Conservation (phyloP, 2,113 vertebrate genomes). For the Amphiprion percula region DNA sequence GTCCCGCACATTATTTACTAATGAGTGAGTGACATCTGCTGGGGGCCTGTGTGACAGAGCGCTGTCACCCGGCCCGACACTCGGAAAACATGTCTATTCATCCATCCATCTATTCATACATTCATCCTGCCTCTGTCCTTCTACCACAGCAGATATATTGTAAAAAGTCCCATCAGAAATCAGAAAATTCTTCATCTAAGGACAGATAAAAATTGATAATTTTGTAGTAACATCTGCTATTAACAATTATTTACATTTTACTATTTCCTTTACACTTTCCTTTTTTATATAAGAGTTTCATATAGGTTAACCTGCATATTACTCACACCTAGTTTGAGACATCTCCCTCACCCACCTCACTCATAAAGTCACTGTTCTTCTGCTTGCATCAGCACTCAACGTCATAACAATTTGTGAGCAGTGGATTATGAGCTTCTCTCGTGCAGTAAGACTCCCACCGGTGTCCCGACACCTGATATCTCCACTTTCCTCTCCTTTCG, state of each 20-base stretch:
- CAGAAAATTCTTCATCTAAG: neutral
- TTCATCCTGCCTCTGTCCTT: slow-evolving; percentile 1
- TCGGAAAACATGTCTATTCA: slow-evolving; percentile 35
- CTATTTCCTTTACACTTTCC: neutral
- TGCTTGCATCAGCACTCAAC: slow-evolving; percentile 75
- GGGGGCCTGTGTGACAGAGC: slow-evolving; percentile 77
- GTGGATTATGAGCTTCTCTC: slow-evolving; percentile 79
- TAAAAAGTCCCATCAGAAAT: neutral
- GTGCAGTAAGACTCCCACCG: slow-evolving; percentile 60
- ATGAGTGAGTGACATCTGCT: slow-evolving; percentile 86
- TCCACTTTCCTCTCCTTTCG: slow-evolving; percentile 42
- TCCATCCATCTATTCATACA: slow-evolving; percentile 28
- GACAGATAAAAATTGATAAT: neutral
- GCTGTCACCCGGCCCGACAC: slow-evolving; percentile 51
- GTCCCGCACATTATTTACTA: slow-evolving; percentile 73
- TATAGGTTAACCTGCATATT: slow-evolving; percentile 37
- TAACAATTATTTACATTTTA: neutral
- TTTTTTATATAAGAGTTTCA: neutral
- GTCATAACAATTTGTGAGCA: slow-evolving; percentile 80
- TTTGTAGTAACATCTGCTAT: no score
- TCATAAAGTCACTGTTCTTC: slow-evolving; percentile 67
- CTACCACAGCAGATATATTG: neutral
- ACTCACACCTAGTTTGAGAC: slow-evolving; percentile 52
- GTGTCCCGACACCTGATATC: slow-evolving; percentile 58
- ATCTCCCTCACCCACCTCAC: slow-evolving; percentile 24